These are phyloP conservation scores for Apocrypta bakeri DNA, from an alignment of 1,140 invertebrate genomes.

Conservation along the genomic window DNA sequence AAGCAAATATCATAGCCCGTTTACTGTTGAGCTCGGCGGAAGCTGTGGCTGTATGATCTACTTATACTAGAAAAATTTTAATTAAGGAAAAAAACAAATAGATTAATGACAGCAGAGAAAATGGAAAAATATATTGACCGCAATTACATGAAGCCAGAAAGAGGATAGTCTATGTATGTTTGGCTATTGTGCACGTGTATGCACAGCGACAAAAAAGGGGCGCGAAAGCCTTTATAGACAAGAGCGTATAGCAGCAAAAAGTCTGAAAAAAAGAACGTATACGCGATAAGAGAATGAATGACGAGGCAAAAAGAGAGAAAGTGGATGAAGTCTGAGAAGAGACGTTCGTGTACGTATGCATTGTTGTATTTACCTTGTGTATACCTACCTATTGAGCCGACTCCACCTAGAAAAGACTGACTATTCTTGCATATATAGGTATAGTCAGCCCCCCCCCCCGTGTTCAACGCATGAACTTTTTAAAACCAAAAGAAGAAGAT, in stretches of 20 bases:
- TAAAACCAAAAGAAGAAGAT: conserved; percentile 34
- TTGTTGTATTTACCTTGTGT: not conserved
- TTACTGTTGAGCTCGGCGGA: not conserved
- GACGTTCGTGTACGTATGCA: not conserved
- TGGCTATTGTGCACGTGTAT: no score
- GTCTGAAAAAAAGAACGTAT: conserved; percentile 37
- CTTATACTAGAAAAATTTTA: not conserved
- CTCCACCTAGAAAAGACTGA: not conserved
- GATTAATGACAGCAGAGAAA: conserved; percentile 12
- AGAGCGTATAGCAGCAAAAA: conserved; percentile 1
- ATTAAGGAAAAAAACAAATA: conserved; percentile 23
- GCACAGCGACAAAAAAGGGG: not conserved
- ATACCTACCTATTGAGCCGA: not conserved
- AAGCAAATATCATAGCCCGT: not conserved
- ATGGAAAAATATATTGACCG: conserved; percentile 43
- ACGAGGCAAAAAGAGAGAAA: conserved; percentile 44
- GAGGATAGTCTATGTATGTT: not conserved
- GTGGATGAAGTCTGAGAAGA: conserved; percentile 43
- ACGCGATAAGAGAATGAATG: conserved; percentile 46
- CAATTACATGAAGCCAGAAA: conserved; percentile 25
- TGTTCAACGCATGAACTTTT: not conserved
- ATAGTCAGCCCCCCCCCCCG: no score
- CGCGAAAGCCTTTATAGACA: not conserved
- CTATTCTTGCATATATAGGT: not conserved
- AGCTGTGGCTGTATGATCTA: not conserved